Evolutionary conservation across 2,888 invertebrate genomes (phyloP).

Genomic region (Torymus aiolomorphi): DNA sequence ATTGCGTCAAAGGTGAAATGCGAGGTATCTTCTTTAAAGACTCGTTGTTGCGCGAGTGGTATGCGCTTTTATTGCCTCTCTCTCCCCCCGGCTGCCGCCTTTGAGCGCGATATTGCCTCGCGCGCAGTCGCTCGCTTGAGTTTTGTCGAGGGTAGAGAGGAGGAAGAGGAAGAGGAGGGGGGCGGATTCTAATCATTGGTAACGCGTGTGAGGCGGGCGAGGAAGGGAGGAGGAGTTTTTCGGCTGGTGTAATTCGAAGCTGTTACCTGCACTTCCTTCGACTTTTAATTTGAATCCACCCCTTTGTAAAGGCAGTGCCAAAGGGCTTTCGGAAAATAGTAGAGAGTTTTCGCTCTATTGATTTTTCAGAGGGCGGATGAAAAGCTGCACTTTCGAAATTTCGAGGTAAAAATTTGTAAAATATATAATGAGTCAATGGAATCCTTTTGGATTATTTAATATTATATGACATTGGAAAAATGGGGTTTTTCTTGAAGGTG

Average conservation of each 20-base stretch:
- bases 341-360: no score
- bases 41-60: conserved; percentile 22
- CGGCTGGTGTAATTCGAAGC: not conserved
- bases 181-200: conserved; percentile 7
- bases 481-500: no score
- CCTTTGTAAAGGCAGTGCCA: no score
- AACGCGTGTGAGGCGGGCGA: no score
- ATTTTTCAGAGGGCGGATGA: no score
- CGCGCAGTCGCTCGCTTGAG: not conserved
- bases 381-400: no score
- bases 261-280: not conserved
- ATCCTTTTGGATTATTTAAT: no score
- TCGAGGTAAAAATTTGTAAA: no score
- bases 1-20: conserved; percentile 51
- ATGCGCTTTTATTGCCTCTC: conserved; percentile 29
- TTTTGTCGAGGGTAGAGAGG: not conserved
- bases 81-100: not conserved
- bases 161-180: not conserved
- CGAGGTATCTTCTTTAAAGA: conserved; percentile 45
- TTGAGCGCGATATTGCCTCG: conserved; percentile 17
- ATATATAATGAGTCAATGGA: no score
- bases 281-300: not conserved
- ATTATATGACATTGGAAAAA: no score
- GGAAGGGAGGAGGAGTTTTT: not conserved
- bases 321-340: no score